Conservation (phyloP, 2,797 vertebrate genomes). For the Epinephelus coioides region DNA sequence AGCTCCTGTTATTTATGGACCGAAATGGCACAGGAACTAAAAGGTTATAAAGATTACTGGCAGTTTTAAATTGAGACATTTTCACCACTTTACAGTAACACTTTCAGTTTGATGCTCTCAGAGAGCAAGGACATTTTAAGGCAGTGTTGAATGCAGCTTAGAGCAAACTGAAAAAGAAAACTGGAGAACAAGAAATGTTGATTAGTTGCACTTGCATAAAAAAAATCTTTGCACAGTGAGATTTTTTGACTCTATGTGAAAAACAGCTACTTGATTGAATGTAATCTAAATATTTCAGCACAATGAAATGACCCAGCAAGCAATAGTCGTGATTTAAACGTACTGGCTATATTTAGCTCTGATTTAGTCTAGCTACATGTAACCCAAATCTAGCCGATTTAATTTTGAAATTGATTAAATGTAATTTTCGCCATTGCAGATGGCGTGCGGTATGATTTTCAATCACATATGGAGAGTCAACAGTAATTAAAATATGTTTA, state of each 20-base stretch:
- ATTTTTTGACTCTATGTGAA: constrained; percentile 19
- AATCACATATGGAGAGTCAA: no score
- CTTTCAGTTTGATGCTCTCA: neutral
- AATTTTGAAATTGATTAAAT: no score
- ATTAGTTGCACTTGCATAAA: constrained; percentile 12
- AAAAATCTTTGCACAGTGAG: constrained; percentile 25
- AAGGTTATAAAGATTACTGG: neutral
- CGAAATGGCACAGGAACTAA: constrained; percentile 33
- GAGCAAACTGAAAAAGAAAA: neutral
- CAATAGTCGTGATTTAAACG: no score
- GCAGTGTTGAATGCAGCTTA: constrained; percentile 4
- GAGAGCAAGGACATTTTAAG: neutral
- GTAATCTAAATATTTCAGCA: constrained; percentile 40
- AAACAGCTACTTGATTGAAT: constrained; percentile 36
- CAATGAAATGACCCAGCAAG: neutral
- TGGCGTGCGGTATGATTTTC: no score
- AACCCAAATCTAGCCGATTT: no score
- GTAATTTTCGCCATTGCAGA: no score
- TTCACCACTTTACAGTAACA: neutral
- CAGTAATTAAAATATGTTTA: no score
- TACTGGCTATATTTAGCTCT: no score
- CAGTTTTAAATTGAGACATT: constrained; percentile 27
- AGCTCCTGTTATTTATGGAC: constrained; percentile 30
- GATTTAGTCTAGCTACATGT: no score
- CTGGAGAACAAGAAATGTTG: neutral